phyloP scores from a whole-genome alignment of 1,140 invertebrate species.

The Solen grandis region DNA sequence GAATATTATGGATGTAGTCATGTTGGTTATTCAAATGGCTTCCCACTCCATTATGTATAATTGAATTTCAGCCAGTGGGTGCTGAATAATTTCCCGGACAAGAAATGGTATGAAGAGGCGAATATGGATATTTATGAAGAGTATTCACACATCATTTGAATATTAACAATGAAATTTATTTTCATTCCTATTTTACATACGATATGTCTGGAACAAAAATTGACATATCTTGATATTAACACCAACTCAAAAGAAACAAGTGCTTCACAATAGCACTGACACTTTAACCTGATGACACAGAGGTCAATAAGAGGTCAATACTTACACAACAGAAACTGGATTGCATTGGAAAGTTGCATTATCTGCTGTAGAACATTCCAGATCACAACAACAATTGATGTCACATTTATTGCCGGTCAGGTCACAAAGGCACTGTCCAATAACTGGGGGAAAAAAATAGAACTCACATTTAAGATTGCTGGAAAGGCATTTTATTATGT shows the following conservation, averaged over 20 bases:
- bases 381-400: conserved; percentile 89
- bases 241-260: background rate
- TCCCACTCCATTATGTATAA: no score
- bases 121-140: no score
- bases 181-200: background rate
- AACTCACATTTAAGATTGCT: background rate
- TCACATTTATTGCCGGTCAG: conserved; percentile 84
- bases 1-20: no score
- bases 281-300: background rate
- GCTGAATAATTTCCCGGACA: no score
- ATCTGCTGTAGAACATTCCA: conserved; percentile 84
- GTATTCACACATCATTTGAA: background rate
- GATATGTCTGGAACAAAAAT: background rate
- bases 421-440: conserved; percentile 76
- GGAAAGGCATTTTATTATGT: no score
- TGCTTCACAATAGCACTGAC: background rate
- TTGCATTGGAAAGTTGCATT: conserved; percentile 83
- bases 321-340: conserved; percentile 33
- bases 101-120: no score
- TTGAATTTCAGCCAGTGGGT: no score
- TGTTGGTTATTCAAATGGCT: no score
- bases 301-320: background rate
- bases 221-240: background rate
- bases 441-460: conserved; percentile 56
- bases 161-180: background rate